phyloP scores from a whole-genome alignment of 2,113 vertebrate species.

The Centropristis striata region DNA sequence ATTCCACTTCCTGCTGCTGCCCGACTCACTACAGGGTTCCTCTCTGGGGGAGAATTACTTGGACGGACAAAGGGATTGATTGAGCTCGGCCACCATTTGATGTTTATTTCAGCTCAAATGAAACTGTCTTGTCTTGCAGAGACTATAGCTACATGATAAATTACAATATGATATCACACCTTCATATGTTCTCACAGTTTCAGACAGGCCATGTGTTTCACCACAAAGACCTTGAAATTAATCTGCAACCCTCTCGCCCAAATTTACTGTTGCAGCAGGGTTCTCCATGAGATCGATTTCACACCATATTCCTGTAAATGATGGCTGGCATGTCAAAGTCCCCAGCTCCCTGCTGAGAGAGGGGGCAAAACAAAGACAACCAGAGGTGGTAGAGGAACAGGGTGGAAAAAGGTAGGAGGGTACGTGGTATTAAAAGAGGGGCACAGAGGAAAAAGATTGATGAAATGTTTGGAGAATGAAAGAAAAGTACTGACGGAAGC shows the following conservation, averaged over 20 bases:
- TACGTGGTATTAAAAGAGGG: slow-evolving; percentile 7
- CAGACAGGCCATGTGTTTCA: slow-evolving; percentile 58
- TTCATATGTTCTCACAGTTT: slow-evolving; percentile 61
- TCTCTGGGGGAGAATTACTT: slow-evolving; percentile 75
- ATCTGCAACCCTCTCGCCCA: slow-evolving; percentile 68
- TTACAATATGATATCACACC: slow-evolving; percentile 71
- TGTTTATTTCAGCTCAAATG: slow-evolving; percentile 77
- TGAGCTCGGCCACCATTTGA: slow-evolving; percentile 66
- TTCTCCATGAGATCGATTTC: slow-evolving; percentile 81
- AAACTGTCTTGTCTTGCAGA: slow-evolving; percentile 55
- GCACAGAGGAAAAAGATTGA: neutral
- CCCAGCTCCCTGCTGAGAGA: slow-evolving; percentile 47
- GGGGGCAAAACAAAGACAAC: slow-evolving; percentile 48
- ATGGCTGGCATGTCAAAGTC: slow-evolving; percentile 75
- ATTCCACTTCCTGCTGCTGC: slow-evolving; percentile 53
- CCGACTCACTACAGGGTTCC: slow-evolving; percentile 39
- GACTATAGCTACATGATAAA: slow-evolving; percentile 57
- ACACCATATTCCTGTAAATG: slow-evolving; percentile 79
- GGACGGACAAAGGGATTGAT: slow-evolving; percentile 74
- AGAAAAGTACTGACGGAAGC: slow-evolving; percentile 5
- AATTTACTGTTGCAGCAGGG: slow-evolving; percentile 71
- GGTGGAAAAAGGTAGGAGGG: neutral
- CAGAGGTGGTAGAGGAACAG: slow-evolving; percentile 22
- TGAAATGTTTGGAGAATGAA: neutral
- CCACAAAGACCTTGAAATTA: slow-evolving; percentile 79